These are phyloP conservation scores for Rutpela maculata DNA, from an alignment of 2,888 invertebrate species.

Conservation along the genomic window DNA sequence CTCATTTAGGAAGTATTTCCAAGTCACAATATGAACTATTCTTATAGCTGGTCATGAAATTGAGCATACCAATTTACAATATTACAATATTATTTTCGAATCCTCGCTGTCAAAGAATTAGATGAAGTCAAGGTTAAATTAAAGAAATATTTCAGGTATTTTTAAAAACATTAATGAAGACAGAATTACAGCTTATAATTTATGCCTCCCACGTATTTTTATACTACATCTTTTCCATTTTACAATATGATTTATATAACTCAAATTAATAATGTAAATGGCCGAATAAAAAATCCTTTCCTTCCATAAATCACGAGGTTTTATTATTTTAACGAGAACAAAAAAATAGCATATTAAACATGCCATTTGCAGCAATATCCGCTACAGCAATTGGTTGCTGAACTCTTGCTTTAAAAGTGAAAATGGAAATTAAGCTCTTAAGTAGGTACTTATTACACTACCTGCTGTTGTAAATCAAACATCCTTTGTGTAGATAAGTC, in stretches of 20 bases:
- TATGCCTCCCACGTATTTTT: background rate
- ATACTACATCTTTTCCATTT: background rate
- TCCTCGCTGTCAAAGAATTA: background rate
- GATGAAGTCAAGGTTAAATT: background rate
- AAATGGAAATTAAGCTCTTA: conserved; percentile 34
- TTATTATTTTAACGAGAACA: conserved; percentile 25
- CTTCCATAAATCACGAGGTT: conserved; percentile 17
- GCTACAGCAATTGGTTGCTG: conserved; percentile 1
- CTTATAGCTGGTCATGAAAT: no score
- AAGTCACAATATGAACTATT: no score
- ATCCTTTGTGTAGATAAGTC: conserved; percentile 50
- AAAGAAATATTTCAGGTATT: background rate
- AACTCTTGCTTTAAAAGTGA: conserved; percentile 12
- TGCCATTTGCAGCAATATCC: conserved; percentile 1
- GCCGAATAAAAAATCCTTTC: background rate
- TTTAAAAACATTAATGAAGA: background rate
- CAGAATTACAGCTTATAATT: background rate
- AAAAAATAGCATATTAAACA: conserved; percentile 11
- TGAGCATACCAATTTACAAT: no score
- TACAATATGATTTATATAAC: background rate
- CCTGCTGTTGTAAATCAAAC: conserved; percentile 46
- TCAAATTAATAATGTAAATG: conserved; percentile 22
- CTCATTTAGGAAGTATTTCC: no score
- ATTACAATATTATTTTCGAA: no score
- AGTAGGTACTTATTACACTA: conserved; percentile 36